Percentiles rank a stretch among this genome's conserved stretches.
These are phyloP conservation scores for Bubo bubo DNA, from an alignment of 2,113 vertebrate species.

Conservation along the genomic window DNA sequence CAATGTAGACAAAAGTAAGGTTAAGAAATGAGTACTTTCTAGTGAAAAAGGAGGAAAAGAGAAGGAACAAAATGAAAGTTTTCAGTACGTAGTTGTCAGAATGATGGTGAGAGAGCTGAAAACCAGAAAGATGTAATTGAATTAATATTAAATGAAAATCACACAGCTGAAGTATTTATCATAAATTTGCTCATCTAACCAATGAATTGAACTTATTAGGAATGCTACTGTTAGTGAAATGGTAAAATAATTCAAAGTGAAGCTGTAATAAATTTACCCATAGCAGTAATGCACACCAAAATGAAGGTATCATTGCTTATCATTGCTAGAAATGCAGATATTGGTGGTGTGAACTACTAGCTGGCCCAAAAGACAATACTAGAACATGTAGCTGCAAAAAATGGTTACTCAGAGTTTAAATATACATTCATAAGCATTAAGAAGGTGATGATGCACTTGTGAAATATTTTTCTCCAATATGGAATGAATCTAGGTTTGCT, in stretches of 20 bases:
- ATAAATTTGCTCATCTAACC: not conserved
- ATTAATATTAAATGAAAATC: slow-evolving; percentile 1
- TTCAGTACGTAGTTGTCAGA: not conserved
- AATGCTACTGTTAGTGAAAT: not conserved
- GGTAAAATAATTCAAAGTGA: not conserved
- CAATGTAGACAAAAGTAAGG: not conserved
- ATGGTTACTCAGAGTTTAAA: not conserved
- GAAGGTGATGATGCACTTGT: not conserved
- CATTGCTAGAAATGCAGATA: not conserved
- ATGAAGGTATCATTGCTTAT: not conserved
- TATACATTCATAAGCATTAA: not conserved
- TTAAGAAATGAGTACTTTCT: not conserved
- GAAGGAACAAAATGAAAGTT: not conserved
- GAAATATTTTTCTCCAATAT: not conserved
- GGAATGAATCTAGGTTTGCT: not conserved
- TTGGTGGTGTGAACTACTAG: not conserved
- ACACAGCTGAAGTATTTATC: not conserved
- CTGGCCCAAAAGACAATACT: not conserved
- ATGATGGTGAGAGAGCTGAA: not conserved
- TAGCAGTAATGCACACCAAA: not conserved
- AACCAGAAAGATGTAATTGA: not conserved
- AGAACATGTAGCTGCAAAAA: not conserved
- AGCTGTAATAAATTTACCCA: not conserved
- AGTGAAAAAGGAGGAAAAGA: not conserved
- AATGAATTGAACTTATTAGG: not conserved